These are phyloP conservation scores for Slavum lentiscoides DNA, from an alignment of 2,888 invertebrate genomes.

Conservation along the genomic window DNA sequence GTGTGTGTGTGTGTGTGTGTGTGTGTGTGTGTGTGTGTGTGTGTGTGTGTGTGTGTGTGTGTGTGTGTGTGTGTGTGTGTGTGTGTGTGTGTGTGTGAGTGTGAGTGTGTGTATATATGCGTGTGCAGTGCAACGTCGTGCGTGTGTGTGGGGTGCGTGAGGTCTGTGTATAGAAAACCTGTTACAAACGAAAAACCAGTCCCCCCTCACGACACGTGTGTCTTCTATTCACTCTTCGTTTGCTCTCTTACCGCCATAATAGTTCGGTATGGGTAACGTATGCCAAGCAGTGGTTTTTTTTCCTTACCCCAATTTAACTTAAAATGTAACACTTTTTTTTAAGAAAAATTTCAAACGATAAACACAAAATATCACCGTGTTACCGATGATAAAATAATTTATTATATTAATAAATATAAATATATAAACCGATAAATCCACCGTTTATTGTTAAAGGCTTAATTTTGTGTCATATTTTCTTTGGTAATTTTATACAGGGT, in stretches of 20 bases:
- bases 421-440: too few species aligned
- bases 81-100: neutral
- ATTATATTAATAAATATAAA: too few species aligned
- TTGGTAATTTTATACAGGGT: too few species aligned
- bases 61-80: too few species aligned
- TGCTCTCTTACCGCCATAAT: neutral
- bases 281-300: neutral
- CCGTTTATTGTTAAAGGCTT: too few species aligned
- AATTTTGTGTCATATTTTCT: too few species aligned
- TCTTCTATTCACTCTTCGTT: slow-evolving; percentile 17
- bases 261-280: slow-evolving; percentile 4
- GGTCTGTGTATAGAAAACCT: slow-evolving; percentile 43
- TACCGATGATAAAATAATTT: too few species aligned
- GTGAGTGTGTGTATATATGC: neutral
- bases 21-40: too few species aligned
- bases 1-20: too few species aligned
- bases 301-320: slow-evolving; percentile 11
- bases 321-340: slow-evolving; percentile 32
- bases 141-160: neutral
- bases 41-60: too few species aligned
- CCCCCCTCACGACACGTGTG: neutral
- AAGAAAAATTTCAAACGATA: too few species aligned
- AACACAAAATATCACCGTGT: too few species aligned
- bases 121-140: neutral
- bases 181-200: slow-evolving; percentile 50